Percentiles rank a stretch among this genome's conserved stretches.
Conservation (phyloP, 2,888 invertebrate genomes). For the Ichneumoninae sp. region DNA sequence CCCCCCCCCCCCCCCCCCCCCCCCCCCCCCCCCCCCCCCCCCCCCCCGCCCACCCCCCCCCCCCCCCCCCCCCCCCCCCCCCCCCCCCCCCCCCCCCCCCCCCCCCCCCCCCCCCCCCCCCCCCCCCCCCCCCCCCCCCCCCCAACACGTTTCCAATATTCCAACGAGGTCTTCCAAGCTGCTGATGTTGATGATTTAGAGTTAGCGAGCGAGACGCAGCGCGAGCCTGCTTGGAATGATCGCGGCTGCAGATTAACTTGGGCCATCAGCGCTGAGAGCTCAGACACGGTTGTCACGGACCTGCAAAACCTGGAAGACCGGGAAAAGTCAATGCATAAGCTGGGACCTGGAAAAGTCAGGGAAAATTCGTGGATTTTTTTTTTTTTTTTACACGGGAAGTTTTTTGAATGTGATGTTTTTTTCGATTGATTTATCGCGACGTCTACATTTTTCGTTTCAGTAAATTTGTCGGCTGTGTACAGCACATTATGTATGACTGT, state of each 20-base stretch:
- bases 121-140: too few species aligned
- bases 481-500: too few species aligned
- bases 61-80: not conserved
- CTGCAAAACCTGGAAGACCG: too few species aligned
- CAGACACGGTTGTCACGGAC: not conserved
- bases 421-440: too few species aligned
- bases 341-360: not conserved
- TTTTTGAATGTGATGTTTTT: not conserved
- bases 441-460: too few species aligned
- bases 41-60: not conserved
- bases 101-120: not conserved
- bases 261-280: not conserved
- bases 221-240: slow-evolving; percentile 7
- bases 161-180: slow-evolving; percentile 34
- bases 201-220: not conserved
- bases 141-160: slow-evolving; percentile 38
- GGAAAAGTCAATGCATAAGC: too few species aligned
- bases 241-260: not conserved
- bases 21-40: not conserved
- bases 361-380: not conserved
- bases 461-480: too few species aligned
- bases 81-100: not conserved
- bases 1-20: not conserved
- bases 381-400: not conserved
- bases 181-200: slow-evolving; percentile 23